Evolutionary conservation across 2,797 vertebrate genomes (phyloP), one percentile per base, ranked within the genome.

Genomic region (Dicrostonyx torquatus): DNA sequence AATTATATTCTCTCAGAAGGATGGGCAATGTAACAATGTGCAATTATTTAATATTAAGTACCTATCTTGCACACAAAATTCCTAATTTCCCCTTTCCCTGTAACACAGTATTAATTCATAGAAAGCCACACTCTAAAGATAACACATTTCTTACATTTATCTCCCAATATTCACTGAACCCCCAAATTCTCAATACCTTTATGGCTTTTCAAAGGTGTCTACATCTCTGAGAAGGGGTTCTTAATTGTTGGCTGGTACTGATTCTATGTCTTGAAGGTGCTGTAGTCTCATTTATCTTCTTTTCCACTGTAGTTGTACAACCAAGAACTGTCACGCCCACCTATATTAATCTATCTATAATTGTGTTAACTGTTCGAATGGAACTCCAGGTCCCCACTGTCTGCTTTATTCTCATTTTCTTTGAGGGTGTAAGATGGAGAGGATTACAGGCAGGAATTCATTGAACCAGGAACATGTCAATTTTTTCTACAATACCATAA

Each of bases 281-380:
- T 22, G 2, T 58, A 22, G 55, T 4, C 85, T 97, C 97, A 96
- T 98, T 98, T 97, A 94, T 97, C 97, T 98, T 97, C 93, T 93
- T 97, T 98, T 96, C 96, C 95, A 83, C 89, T 97, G 78, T 94
- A 97, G 85, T 86, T 95, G 55, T 17, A 1, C 62, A 94, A 96
- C 91, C 24, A 97, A 90, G 70, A 98, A 37, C 93, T 93, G 55
- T 96, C 90, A 97, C 77, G 0, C 55, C 87, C 87, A 97, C 96
- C 94, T 96, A 97, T 97, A 98, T 97, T 85, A 50, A 98, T 97
- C 95, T 97, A 97, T 3, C 68, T 78, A 93, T 97, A 98, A 98
- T 89, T 97, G 77, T 87, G 50, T 97, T 97, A 96, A 97, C 97
- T 93, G 5, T 18, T 86, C 87, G 58, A 98, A 95, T 22, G 88